A percentile compares a stretch with the other conserved stretches of the same genome.
Conservation (phyloP, 2,113 vertebrate species). For the Puntigrus tetrazona region DNA sequence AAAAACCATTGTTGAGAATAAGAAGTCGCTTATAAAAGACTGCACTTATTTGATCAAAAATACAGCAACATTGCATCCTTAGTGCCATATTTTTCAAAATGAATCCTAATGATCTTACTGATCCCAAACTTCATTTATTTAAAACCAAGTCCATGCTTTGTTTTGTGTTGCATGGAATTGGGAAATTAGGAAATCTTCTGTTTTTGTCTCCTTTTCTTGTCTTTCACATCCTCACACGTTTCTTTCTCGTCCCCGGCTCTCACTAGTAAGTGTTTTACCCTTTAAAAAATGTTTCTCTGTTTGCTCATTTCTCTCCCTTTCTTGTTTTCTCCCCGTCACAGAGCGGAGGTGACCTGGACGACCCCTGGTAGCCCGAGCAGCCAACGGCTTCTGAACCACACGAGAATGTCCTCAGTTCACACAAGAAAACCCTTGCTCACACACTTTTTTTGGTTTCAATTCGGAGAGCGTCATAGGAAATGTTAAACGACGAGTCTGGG, state of each 20-base stretch:
- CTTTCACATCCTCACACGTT: not conserved
- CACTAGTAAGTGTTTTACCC: slow-evolving; percentile 37
- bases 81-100: no score
- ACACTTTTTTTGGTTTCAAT: slow-evolving; percentile 68
- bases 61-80: not conserved
- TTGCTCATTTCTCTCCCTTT: slow-evolving; percentile 69
- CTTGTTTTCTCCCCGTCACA: slow-evolving; percentile 74
- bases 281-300: not conserved
- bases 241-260: slow-evolving; percentile 24
- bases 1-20: not conserved
- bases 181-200: not conserved
- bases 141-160: not conserved
- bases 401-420: slow-evolving; percentile 83
- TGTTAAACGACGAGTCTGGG: slow-evolving; percentile 52
- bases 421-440: slow-evolving; percentile 83
- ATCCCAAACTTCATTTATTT: not conserved
- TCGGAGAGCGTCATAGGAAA: slow-evolving; percentile 75
- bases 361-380: slow-evolving; percentile 91
- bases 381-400: slow-evolving; percentile 58
- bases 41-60: not conserved
- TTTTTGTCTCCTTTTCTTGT: slow-evolving; percentile 3
- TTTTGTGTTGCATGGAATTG: not conserved
- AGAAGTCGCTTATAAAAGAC: not conserved
- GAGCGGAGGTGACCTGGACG: slow-evolving; percentile 96
- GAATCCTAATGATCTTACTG: not conserved